phyloP scores from a whole-genome alignment of 1,140 invertebrate species.

The Aphelenchoides fujianensis region DNA sequence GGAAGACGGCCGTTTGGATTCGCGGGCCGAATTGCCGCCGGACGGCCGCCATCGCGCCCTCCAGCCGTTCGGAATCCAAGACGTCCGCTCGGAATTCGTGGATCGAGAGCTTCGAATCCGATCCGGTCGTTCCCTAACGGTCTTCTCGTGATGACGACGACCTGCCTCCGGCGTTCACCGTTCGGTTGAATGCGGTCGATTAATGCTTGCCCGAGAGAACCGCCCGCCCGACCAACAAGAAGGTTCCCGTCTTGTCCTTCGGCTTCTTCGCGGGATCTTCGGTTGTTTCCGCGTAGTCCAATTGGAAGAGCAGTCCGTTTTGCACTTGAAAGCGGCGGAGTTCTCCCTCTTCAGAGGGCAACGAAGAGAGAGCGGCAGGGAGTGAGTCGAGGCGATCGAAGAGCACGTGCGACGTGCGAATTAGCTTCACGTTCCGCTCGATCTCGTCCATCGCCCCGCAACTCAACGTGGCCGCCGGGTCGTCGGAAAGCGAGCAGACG shows the following conservation, averaged over 20 bases:
- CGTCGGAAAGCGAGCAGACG: not conserved
- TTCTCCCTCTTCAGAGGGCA: too few relatives aligned
- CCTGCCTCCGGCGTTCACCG: too few relatives aligned
- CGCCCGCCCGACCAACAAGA: slow-evolving; percentile 4
- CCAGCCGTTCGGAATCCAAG: not conserved
- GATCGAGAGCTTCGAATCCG: too few relatives aligned
- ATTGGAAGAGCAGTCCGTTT: too few relatives aligned
- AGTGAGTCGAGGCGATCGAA: too few relatives aligned
- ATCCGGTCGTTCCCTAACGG: too few relatives aligned
- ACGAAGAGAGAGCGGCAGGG: too few relatives aligned
- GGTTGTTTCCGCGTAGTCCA: slow-evolving; percentile 2
- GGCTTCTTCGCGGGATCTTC: not conserved
- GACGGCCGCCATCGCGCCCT: not conserved
- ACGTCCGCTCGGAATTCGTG: not conserved
- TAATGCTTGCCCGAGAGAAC: too few relatives aligned
- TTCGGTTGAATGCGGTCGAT: too few relatives aligned
- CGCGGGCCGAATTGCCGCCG: not conserved
- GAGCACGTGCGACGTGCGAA: not conserved
- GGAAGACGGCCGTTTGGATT: not conserved
- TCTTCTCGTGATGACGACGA: too few relatives aligned
- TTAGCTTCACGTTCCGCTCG: not conserved
- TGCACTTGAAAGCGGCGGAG: too few relatives aligned
- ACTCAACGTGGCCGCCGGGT: not conserved
- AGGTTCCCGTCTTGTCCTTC: not conserved
- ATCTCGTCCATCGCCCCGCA: not conserved